These are phyloP conservation scores for Scaptomyza montana DNA, from an alignment of 1,140 invertebrate species.

Conservation along the genomic window DNA sequence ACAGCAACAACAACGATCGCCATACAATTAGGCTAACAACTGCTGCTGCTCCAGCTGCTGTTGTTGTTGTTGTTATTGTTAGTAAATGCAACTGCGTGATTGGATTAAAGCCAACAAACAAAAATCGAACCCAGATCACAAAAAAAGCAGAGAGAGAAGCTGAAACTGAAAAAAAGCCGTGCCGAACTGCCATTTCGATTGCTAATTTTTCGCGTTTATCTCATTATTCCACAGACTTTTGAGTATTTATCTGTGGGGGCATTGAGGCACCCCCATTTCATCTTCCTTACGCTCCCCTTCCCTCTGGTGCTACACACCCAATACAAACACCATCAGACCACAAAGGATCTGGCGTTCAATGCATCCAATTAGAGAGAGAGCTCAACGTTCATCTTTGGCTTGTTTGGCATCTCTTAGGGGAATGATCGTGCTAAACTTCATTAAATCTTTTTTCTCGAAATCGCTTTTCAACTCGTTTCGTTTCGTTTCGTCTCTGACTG, in stretches of 20 bases:
- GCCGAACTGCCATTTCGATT: conserved; percentile 61
- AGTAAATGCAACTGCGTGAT: conserved; percentile 80
- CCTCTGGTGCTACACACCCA: too few relatives aligned
- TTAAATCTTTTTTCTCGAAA: conserved; percentile 69
- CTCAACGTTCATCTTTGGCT: conserved; percentile 37
- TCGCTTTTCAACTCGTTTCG: conserved; percentile 52
- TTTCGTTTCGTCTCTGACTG: conserved; percentile 19
- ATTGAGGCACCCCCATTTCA: conserved; percentile 27
- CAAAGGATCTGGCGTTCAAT: conserved; percentile 53
- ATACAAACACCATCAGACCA: not conserved
- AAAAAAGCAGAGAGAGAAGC: not conserved
- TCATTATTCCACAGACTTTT: conserved; percentile 82
- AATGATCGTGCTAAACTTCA: conserved; percentile 82
- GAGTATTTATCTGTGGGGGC: conserved; percentile 76
- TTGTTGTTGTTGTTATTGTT: conserved; percentile 35
- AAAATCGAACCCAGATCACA: conserved; percentile 14
- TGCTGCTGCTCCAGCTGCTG: conserved; percentile 10
- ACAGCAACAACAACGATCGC: conserved; percentile 19
- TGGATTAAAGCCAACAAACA: conserved; percentile 68
- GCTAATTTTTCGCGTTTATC: conserved; percentile 83
- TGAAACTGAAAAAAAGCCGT: conserved; percentile 34
- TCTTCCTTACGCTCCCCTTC: too few relatives aligned
- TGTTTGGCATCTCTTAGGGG: conserved; percentile 52
- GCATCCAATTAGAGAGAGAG: conserved; percentile 74
- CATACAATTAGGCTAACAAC: conserved; percentile 69